A percentile compares a stretch with the other conserved stretches of the same genome.
phyloP scores from a whole-genome alignment of 2,797 vertebrate species.

The Knipowitschia caucasica region DNA sequence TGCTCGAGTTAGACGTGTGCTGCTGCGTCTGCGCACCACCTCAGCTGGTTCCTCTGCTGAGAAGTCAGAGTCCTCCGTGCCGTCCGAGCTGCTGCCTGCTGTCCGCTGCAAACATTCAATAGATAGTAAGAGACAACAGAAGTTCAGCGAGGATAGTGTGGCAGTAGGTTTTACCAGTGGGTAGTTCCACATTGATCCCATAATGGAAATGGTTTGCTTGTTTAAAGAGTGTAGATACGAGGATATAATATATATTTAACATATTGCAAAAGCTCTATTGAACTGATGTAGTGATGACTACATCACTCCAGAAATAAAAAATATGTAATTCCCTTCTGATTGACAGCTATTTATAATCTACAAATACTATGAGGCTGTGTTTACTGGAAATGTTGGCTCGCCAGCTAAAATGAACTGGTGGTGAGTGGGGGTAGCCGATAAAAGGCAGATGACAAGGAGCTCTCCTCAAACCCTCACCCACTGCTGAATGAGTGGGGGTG shows the following conservation, averaged over 20 bases:
- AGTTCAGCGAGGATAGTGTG: too few relatives aligned
- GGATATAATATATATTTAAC: neutral
- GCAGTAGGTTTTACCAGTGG: constrained; percentile 39
- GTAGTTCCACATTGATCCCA: constrained; percentile 61
- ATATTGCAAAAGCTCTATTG: neutral
- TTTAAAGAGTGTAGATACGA: constrained; percentile 13
- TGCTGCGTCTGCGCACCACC: constrained; percentile 74
- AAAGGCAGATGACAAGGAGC: constrained; percentile 8
- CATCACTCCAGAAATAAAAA: too few relatives aligned
- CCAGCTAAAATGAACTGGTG: neutral
- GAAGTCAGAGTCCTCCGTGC: constrained; percentile 96
- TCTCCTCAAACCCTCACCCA: constrained; percentile 10
- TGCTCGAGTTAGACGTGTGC: constrained; percentile 87
- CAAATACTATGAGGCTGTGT: neutral
- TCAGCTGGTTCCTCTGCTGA: constrained; percentile 90
- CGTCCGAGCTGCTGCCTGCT: constrained; percentile 94
- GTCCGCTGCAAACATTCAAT: constrained; percentile 75
- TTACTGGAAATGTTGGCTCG: neutral
- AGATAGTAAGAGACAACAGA: neutral
- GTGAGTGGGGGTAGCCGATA: constrained; percentile 17
- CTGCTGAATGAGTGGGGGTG: constrained; percentile 26
- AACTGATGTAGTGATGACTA: neutral
- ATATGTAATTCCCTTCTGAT: too few relatives aligned
- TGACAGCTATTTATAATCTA: neutral
- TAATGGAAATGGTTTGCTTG: constrained; percentile 21